Evolutionary conservation across 2,113 vertebrate genomes (phyloP), one percentile per base, ranked within the genome.

Genomic region (Carassius gibelio): DNA sequence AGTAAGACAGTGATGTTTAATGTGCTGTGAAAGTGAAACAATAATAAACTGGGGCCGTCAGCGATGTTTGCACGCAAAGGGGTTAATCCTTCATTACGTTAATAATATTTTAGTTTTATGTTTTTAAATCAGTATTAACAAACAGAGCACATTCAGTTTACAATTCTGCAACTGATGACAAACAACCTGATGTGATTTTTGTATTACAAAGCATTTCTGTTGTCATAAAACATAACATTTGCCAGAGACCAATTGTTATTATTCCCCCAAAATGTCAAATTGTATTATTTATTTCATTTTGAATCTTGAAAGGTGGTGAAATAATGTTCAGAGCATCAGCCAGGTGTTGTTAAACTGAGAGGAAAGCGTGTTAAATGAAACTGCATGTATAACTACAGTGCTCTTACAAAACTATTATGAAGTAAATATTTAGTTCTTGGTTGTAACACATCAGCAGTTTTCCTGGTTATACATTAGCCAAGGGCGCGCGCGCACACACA

Each of bases 371-470:
- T 52, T 15, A 17, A 75, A 75, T 50, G 11, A 50, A 75, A 26
- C 45, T 48, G n/a, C n/a, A 50, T 50, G 21, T 7, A 23, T 75
- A 13, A 30, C 42, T 30, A 17, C 74, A 52, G 21, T 52, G 14
- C 14, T 17, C 2, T 45, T 75, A 75, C n/a, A 50, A 75, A 48
- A 75, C 45, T 23, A 23, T 26, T 50, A 48, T 15, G 4, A 75
- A 75, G 42, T 26, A 75, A 30, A 26, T 75, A 75, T 75, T 26
- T 69, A 38, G 23, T 26, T 75, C 48, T 15, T 75, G 23, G n/a
- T 75, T 52, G 72, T 50, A 9, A 30, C 74, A 75, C n/a, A 75
- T 75, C 74, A 52, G 42, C 74, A 30, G 11, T 75, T 75, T 75
- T 75, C 38, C 38, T 9, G 9, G 71, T 5, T 45, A 74, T 74